phyloP scores from a whole-genome alignment of 2,888 invertebrate genomes.

The Netelia inedita region DNA sequence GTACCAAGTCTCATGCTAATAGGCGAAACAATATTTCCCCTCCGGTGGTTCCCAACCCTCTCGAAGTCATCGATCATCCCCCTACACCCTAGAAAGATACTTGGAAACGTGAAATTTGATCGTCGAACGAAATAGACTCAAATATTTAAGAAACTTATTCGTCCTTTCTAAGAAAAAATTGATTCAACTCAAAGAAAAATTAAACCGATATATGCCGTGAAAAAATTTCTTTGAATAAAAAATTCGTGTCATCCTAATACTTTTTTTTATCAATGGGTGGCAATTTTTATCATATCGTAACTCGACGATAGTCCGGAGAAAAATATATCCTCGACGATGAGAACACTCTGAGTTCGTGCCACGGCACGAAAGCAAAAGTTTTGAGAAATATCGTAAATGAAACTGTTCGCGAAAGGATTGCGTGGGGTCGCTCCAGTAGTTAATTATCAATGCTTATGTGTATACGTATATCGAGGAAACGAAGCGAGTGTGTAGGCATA shows the following conservation, averaged over 20 bases:
- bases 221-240: too few relatives aligned
- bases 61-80: slow-evolving; percentile 23
- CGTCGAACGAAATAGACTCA: not conserved
- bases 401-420: slow-evolving; percentile 32
- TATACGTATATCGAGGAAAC: slow-evolving; percentile 11
- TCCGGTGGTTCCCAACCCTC: slow-evolving; percentile 60
- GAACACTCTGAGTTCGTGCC: slow-evolving; percentile 58
- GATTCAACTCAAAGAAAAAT: too few relatives aligned
- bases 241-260: too few relatives aligned
- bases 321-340: slow-evolving; percentile 14
- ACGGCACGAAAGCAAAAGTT: slow-evolving; percentile 54
- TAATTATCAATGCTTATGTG: slow-evolving; percentile 41
- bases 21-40: slow-evolving; percentile 53
- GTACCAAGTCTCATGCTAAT: slow-evolving; percentile 63
- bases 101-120: not conserved
- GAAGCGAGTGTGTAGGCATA: slow-evolving; percentile 10
- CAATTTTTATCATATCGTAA: too few relatives aligned
- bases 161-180: too few relatives aligned
- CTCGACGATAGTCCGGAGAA: not conserved
- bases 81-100: not conserved
- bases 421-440: slow-evolving; percentile 16
- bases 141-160: not conserved
- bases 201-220: too few relatives aligned
- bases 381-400: slow-evolving; percentile 45
- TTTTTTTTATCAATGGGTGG: too few relatives aligned